A percentile compares a stretch with the other conserved stretches of the same genome.
These are phyloP conservation scores for Rhagoletis pomonella DNA, from an alignment of 1,140 invertebrate species.

Conservation along the genomic window DNA sequence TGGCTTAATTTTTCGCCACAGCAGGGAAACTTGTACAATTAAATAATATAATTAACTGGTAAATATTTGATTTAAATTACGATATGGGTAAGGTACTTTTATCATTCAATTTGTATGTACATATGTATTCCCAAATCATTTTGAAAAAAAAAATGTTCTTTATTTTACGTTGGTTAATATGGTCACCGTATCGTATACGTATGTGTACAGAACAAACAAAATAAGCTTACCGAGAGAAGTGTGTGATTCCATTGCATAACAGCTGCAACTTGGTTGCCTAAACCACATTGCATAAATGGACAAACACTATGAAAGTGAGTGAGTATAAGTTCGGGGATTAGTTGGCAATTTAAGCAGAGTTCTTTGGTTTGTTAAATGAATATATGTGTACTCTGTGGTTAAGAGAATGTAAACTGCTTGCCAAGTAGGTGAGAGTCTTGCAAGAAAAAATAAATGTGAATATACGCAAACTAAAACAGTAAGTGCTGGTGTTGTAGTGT, in stretches of 20 bases:
- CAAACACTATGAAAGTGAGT: neutral
- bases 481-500: neutral
- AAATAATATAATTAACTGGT: too few species aligned
- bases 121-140: too few species aligned
- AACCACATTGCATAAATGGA: neutral
- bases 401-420: neutral
- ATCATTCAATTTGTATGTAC: too few species aligned
- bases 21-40: too few species aligned
- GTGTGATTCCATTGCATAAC: neutral
- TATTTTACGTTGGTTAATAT: too few species aligned
- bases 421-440: neutral
- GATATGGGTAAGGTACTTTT: too few species aligned
- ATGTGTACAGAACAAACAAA: neutral
- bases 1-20: too few species aligned
- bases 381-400: constrained; percentile 40
- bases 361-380: constrained; percentile 42
- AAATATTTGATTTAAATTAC: too few species aligned
- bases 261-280: neutral
- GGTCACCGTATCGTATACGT: neutral
- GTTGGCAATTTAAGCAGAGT: constrained; percentile 7
- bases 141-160: too few species aligned
- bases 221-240: neutral
- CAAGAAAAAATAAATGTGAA: neutral
- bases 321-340: neutral
- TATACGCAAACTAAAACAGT: too few species aligned